A percentile compares a stretch with the other conserved stretches of the same genome.
phyloP scores from a whole-genome alignment of 1,140 invertebrate genomes.

The Oncopeltus fasciatus region DNA sequence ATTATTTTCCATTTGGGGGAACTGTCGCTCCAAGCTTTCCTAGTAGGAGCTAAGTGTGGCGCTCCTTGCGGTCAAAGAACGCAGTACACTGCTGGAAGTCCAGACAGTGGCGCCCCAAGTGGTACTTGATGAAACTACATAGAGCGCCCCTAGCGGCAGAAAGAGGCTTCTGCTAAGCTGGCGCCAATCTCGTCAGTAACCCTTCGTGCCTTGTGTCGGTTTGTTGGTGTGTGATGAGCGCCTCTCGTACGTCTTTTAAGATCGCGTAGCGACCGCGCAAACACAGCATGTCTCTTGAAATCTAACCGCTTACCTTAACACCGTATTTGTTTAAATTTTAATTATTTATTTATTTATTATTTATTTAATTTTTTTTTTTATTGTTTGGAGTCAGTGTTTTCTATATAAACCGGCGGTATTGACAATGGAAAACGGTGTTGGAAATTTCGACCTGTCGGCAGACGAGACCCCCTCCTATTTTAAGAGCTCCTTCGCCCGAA shows the following conservation, averaged over 20 bases:
- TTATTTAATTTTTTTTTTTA: not conserved
- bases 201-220: not conserved
- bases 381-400: not conserved
- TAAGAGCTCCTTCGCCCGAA: constrained; percentile 35
- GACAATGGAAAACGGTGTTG: constrained; percentile 15
- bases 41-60: too few relatives aligned
- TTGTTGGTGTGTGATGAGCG: not conserved
- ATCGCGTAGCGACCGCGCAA: not conserved
- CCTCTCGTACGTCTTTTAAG: not conserved
- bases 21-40: too few relatives aligned
- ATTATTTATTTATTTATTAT: not conserved
- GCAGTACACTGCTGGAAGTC: too few relatives aligned
- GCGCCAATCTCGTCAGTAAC: too few relatives aligned
- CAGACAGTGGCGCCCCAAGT: not conserved
- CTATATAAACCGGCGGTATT: not conserved
- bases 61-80: too few relatives aligned
- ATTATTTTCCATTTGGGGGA: too few relatives aligned
- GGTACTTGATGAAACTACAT: not conserved
- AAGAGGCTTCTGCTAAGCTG: not conserved
- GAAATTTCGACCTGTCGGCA: constrained; percentile 31
- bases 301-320: not conserved
- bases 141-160: not conserved
- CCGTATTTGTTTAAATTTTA: not conserved
- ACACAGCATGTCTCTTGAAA: not conserved
- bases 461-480: constrained; percentile 31